These are phyloP conservation scores for Crotalus viridis DNA, from an alignment of 2,113 vertebrate genomes.

Conservation along the genomic window DNA sequence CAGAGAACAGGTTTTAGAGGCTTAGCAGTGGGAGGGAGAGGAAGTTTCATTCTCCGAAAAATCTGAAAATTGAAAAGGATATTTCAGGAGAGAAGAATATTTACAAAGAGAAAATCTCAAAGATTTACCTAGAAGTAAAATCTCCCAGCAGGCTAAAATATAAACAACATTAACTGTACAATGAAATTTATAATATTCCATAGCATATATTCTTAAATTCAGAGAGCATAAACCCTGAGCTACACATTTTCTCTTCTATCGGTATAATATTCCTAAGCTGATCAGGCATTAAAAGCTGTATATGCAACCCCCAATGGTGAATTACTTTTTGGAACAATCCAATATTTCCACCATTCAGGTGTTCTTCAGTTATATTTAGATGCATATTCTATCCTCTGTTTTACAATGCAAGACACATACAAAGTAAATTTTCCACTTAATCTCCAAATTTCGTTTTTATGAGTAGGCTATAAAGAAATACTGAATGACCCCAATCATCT, in stretches of 20 bases:
- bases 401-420: background rate
- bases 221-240: background rate
- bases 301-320: background rate
- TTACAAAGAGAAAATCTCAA: background rate
- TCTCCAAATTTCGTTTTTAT: background rate
- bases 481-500: background rate
- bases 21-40: too few relatives aligned
- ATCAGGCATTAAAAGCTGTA: background rate
- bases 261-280: background rate
- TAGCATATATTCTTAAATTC: background rate
- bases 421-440: background rate
- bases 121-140: slow-evolving; percentile 76
- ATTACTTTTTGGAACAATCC: background rate
- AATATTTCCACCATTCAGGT: background rate
- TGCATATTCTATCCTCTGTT: background rate
- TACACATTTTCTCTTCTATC: background rate
- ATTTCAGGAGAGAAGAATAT: background rate
- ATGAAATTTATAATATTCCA: background rate
- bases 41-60: background rate
- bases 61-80: background rate
- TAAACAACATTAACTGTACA: slow-evolving; percentile 41
- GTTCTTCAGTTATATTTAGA: background rate
- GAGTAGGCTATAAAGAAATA: background rate
- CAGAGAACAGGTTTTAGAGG: background rate
- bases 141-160: slow-evolving; percentile 76